A percentile compares a stretch with the other conserved stretches of the same genome.
phyloP scores from a whole-genome alignment of 2,888 invertebrate species.

The Crematogaster levior region DNA sequence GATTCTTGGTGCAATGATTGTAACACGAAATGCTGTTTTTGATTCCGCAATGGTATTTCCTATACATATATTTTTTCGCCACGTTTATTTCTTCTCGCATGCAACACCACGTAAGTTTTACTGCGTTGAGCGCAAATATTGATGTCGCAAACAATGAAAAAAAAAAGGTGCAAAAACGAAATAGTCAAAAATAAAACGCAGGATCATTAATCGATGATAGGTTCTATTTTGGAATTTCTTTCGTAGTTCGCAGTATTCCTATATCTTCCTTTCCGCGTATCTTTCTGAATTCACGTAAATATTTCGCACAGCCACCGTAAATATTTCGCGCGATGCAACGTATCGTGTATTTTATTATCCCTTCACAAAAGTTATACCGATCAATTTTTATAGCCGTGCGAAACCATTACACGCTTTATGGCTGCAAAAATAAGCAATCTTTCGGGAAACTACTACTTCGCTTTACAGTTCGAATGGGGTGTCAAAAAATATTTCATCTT shows the following conservation, averaged over 20 bases:
- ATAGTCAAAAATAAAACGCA: background rate
- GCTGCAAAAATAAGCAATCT: constrained; percentile 14
- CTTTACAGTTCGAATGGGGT: background rate
- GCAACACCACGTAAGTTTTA: background rate
- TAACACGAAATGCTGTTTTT: background rate
- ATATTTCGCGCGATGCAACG: constrained; percentile 25
- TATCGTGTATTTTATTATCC: constrained; percentile 25
- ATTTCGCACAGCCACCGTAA: constrained; percentile 2
- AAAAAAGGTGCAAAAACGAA: background rate
- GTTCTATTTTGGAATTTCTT: background rate
- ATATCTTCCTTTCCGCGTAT: background rate
- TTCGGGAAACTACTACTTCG: background rate
- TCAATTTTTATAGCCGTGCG: constrained; percentile 16
- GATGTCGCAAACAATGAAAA: background rate
- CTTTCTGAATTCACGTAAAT: background rate
- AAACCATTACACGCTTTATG: constrained; percentile 13
- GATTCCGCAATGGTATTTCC: background rate
- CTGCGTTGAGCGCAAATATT: background rate
- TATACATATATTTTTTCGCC: background rate
- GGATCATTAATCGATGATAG: background rate
- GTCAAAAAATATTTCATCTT: background rate
- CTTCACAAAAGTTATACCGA: background rate
- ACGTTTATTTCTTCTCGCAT: background rate
- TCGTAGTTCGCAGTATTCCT: background rate
- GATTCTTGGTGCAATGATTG: background rate